A percentile compares a stretch with the other conserved stretches of the same genome.
phyloP scores from a whole-genome alignment of 2,888 invertebrate genomes.

The Euplexia lucipara region DNA sequence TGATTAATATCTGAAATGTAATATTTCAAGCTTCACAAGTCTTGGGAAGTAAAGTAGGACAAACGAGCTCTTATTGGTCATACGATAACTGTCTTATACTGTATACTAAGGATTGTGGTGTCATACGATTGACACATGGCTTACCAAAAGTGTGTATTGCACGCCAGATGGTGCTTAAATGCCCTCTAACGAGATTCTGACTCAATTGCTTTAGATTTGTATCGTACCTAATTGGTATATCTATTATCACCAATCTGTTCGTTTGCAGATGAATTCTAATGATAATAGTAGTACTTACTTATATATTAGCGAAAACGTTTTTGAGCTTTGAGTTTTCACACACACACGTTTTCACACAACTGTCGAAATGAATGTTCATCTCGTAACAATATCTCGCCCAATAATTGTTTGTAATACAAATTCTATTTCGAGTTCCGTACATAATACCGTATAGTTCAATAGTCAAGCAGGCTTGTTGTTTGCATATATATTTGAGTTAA shows the following conservation, averaged over 20 bases:
- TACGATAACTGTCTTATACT: constrained; percentile 43
- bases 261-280: too few relatives aligned
- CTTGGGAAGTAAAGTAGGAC: constrained; percentile 56
- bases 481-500: constrained; percentile 8
- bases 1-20: constrained; percentile 12
- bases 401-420: too few relatives aligned
- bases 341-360: too few relatives aligned
- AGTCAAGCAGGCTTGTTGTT: neutral
- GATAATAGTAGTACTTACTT: too few relatives aligned
- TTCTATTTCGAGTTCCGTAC: neutral
- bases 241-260: too few relatives aligned
- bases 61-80: constrained; percentile 59
- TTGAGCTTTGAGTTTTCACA: too few relatives aligned
- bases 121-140: constrained; percentile 60
- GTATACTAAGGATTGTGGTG: constrained; percentile 47
- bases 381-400: too few relatives aligned
- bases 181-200: constrained; percentile 36
- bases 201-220: constrained; percentile 18
- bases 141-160: constrained; percentile 53
- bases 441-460: neutral
- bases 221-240: neutral
- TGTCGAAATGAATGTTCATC: too few relatives aligned
- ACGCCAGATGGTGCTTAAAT: constrained; percentile 66
- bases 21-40: constrained; percentile 28
- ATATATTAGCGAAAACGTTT: too few relatives aligned